Conservation (phyloP, 2,113 vertebrate species). For the Toxostoma redivivum region DNA sequence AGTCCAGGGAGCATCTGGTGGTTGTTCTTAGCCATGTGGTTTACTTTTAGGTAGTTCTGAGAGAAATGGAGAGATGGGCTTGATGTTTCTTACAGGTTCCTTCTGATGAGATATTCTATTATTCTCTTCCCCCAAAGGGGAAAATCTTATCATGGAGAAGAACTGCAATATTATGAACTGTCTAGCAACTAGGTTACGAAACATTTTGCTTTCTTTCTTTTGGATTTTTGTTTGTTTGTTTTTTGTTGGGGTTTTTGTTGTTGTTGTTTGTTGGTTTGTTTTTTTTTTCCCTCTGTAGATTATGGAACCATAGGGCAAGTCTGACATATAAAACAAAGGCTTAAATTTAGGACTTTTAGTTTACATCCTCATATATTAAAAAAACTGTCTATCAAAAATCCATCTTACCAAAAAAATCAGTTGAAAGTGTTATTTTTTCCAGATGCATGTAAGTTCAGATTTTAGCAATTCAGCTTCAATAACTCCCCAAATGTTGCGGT, state of each 20-base stretch:
- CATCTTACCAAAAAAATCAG: not conserved
- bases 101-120: not conserved
- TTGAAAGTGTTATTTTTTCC: not conserved
- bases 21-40: rapidly evolving
- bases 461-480: not conserved
- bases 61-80: not conserved
- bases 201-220: not conserved
- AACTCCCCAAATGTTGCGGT: no score
- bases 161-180: not conserved
- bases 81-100: not conserved
- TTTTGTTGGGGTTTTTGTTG: no score
- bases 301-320: not conserved
- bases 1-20: not conserved
- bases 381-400: not conserved
- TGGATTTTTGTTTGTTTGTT: no score
- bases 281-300: not conserved
- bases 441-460: not conserved
- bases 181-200: not conserved
- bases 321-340: not conserved
- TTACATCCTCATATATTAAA: not conserved
- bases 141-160: not conserved
- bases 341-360: not conserved
- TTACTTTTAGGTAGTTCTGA: not conserved
- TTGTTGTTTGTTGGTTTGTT: no score
- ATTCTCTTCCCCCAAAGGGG: not conserved